Evolutionary conservation across 2,113 vertebrate species (phyloP), one percentile per base, ranked within the genome.

Genomic region (Dendrocopos noguchii): DNA sequence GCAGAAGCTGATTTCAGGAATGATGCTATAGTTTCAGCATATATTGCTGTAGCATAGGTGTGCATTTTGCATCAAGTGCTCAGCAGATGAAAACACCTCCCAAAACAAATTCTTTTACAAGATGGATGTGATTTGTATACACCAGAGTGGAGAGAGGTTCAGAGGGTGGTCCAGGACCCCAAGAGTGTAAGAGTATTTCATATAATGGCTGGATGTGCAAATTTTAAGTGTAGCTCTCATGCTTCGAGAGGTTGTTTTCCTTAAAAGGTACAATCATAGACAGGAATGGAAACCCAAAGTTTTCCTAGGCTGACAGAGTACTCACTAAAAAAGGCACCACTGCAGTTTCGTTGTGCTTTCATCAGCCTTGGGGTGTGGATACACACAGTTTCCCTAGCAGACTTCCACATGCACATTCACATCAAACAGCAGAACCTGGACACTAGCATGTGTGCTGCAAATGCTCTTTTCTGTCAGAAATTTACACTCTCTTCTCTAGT

Each of bases 21-120:
- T 10, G 6, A 44, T 34, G 5, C 12, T 65, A 1, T 27, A 90
- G 65, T 4, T 55, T 84, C n/a, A 72, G 10, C 8, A 9, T 29
- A 46, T 20, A 73, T 28, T 66, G 67, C 15, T 55, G 50, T 22
- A 75, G 61, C 12, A 5, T 3, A 70, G 1, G 0, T 0, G 6
- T 25, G 20, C 12, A 79, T 84, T 87, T 82, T 70, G 59, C 63
- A 79, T 55, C 27, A 53, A 86, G 31, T 2, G 1, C 14, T 57
- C 22, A 21, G 33, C 15, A 76, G 3, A 7, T 7, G 5, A 57
- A 34, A 2, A 61, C 12, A 42, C 12, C 42, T 63, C 5, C 2
- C 13, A 75, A 66, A 64, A 63, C 50, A 56, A 17, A 19, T 4
- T 84, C 5, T 65, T 3, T 39, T 70, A 39, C 6, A 25, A 42